Base-by-base conservation (phyloP, 2,888 invertebrate genomes). In the Cheilosia pagana region DNA sequence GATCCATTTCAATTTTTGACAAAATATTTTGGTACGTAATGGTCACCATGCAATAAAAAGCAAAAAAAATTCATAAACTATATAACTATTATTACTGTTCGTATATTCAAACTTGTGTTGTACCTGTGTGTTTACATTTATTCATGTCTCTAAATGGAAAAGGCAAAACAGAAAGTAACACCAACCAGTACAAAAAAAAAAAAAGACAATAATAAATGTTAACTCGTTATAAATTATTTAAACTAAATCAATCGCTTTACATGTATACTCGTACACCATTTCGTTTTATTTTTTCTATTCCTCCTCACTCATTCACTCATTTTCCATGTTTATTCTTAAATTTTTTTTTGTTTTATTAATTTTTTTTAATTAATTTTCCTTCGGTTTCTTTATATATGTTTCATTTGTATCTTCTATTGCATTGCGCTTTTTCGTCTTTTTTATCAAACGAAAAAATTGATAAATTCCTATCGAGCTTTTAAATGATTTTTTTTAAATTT, bases 1-100 rank as follows among this genome's bases (percentile, higher is more conserved):
- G 89, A 89, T 87, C 88, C 89, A 83, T 88, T 88, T 88, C 88
- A 87, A 86, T 89, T 89, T 88, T 87, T 88, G 86, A 88, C 88
- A 86, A 88, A 87, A 83, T 88, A 89, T 87, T 87, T 88, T 82
- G 89, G 89, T 89, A 89, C 87, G 89, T 89, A 85, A 53, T 70
- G 43, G 50, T 41, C 45, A 48, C 16, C 31, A 16, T 21, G 7
- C 5, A 28, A 25, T 21, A 62, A n/a, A 59, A 76, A 25, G 12
- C 0, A 31, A 65, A 62, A 67, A 53, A 28, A 35, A 41, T 5
- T 16, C 31, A 70, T 45, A 35, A 63, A 35, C 35, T 35, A 35
- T 35, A 35, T 35, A 12, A 12, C 14, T 72, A 16, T 71, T 72
- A 16, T 71, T 74, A 39, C 62, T 82, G 48, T 57, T 76, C 57